A percentile compares a stretch with the other conserved stretches of the same genome.
Evolutionary conservation across 2,888 invertebrate genomes (phyloP).

Genomic region (Furcula furcula): DNA sequence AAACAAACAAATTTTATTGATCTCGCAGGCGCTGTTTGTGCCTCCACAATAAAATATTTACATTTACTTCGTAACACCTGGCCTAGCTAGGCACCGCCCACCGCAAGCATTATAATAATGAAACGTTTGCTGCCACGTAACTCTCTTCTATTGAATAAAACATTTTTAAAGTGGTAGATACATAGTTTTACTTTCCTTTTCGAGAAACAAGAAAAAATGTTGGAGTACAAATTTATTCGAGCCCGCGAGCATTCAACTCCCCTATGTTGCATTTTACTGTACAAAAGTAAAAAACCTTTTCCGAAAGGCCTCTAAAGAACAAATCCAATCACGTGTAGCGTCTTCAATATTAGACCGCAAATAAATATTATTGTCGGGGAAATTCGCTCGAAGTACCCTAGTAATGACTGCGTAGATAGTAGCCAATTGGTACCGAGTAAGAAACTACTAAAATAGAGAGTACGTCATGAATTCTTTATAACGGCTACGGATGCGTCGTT

Average conservation of each 20-base stretch:
- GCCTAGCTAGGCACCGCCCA: conserved; percentile 56
- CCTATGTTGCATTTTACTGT: conserved; percentile 23
- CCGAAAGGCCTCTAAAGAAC: background rate
- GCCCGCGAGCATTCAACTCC: conserved; percentile 18
- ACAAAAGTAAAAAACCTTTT: conserved; percentile 7
- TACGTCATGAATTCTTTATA: conserved; percentile 10
- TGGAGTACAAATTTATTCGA: conserved; percentile 22
- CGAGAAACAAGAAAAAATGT: conserved; percentile 23
- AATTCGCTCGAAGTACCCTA: background rate
- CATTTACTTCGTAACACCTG: conserved; percentile 77
- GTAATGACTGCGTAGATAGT: conserved; percentile 5
- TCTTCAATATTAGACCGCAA: conserved; percentile 3
- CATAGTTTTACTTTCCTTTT: conserved; percentile 23
- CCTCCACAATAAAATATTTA: conserved; percentile 79
- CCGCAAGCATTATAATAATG: conserved; percentile 73
- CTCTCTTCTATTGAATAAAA: conserved; percentile 59
- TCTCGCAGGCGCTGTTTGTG: conserved; percentile 78
- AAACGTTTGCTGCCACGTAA: conserved; percentile 59
- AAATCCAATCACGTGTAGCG: background rate
- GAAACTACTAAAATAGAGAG: conserved; percentile 3
- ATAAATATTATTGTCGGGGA: conserved; percentile 9
- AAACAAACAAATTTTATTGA: conserved; percentile 82
- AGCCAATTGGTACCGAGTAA: conserved; percentile 4
- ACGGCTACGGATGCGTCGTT: conserved; percentile 8
- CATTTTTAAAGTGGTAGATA: conserved; percentile 42